Evolutionary conservation across 2,888 invertebrate species (phyloP).

Genomic region (Leptogaster cylindrica): DNA sequence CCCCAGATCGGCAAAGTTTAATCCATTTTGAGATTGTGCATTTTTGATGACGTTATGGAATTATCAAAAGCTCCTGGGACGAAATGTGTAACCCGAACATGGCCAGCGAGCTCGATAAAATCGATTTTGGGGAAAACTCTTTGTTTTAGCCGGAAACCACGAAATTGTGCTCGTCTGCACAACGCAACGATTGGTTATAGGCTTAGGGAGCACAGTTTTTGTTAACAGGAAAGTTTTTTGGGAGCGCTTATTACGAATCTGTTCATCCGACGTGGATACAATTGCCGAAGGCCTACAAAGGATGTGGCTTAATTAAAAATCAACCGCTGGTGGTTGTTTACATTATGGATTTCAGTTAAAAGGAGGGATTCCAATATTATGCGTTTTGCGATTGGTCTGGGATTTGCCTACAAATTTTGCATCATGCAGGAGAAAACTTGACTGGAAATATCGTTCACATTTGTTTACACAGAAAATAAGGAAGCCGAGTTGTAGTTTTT

Average conservation of each 20-base stretch:
- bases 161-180: neutral
- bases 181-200: slow-evolving; percentile 31
- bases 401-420: slow-evolving; percentile 15
- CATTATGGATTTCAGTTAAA: slow-evolving; percentile 62
- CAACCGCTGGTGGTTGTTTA: slow-evolving; percentile 62
- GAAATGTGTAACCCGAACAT: neutral
- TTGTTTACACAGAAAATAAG: no score
- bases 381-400: slow-evolving; percentile 34
- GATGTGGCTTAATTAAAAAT: slow-evolving; percentile 60
- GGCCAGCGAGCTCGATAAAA: slow-evolving; percentile 13
- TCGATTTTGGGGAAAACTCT: slow-evolving; percentile 24
- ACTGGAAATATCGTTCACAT: no score
- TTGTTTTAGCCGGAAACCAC: slow-evolving; percentile 16
- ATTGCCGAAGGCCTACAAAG: slow-evolving; percentile 8
- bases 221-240: slow-evolving; percentile 13
- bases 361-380: slow-evolving; percentile 34
- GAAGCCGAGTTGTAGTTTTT: no score
- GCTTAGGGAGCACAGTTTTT: slow-evolving; percentile 36
- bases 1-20: slow-evolving; percentile 35
- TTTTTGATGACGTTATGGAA: slow-evolving; percentile 38
- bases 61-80: slow-evolving; percentile 19
- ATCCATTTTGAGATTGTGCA: slow-evolving; percentile 37
- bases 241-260: slow-evolving; percentile 1
- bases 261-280: slow-evolving; percentile 24
- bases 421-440: no score